Conservation (phyloP, 1,140 invertebrate genomes). For the Camponotus floridanus region DNA sequence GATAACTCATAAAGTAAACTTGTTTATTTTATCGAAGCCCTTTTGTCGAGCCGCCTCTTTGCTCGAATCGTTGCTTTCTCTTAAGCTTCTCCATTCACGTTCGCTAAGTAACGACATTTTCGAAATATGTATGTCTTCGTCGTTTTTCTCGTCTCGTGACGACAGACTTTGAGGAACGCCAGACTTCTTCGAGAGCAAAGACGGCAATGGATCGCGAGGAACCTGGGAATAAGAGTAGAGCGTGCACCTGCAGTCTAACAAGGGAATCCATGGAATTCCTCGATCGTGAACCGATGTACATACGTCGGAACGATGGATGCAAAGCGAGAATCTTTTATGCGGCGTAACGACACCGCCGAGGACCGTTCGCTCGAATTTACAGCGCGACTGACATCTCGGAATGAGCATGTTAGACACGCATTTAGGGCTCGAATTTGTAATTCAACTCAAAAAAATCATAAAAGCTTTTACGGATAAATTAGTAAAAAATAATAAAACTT, state of each 20-base stretch:
- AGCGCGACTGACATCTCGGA: conserved; percentile 3
- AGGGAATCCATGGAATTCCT: conserved; percentile 74
- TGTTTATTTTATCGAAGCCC: conserved; percentile 74
- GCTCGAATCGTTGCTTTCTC: conserved; percentile 3
- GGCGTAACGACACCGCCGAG: conserved; percentile 64
- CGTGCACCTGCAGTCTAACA: conserved; percentile 71
- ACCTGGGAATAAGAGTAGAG: conserved; percentile 52
- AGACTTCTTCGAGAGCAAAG: conserved; percentile 41
- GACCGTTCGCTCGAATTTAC: conserved; percentile 57
- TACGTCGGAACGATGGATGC: conserved; percentile 72
- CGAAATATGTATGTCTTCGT: conserved; percentile 69
- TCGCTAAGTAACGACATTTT: conserved; percentile 73
- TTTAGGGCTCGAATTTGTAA: not conserved
- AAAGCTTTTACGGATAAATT: not conserved
- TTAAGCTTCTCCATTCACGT: conserved; percentile 47
- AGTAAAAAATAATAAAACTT: not conserved
- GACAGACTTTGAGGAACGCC: conserved; percentile 24
- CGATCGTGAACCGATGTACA: conserved; percentile 58
- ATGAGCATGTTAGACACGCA: not conserved
- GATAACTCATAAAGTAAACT: conserved; percentile 75
- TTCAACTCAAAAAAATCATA: not conserved
- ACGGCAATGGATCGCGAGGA: conserved; percentile 46
- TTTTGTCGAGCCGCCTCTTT: conserved; percentile 63
- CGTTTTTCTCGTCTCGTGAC: conserved; percentile 28
- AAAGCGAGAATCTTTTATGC: conserved; percentile 70